Evolutionary conservation across 2,888 invertebrate species (phyloP), one percentile per base, ranked within the genome.

Genomic region (Thymelicus acteon): DNA sequence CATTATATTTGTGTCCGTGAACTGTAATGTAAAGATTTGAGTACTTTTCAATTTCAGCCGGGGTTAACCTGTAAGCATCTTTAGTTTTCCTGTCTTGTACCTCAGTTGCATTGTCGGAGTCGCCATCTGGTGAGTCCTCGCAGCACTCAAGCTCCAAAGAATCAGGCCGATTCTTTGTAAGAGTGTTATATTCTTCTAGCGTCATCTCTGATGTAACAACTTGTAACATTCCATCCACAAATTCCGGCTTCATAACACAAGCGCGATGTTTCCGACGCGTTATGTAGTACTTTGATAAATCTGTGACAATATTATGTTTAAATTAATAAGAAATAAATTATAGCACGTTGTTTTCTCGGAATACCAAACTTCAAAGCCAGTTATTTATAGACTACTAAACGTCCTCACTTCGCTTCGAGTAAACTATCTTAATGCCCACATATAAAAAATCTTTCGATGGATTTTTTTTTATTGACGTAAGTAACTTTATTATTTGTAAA

Each of bases 11-110:
- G 57, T 75, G 74, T 0, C 81, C 86, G 37, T 75, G 68, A 1
- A 86, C 71, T 4, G 72, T 76, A 1, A 87, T 74, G 73, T 76
- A 82, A 73, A 79, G 79, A 47, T 82, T 76, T 0, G 85, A 80
- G 75, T 85, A 88, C 64, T 82, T 80, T 63, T 87, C 81, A 48
- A 88, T 81, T 72, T 88, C 87, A 0, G 76, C 72, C 4, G 82
- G 76, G 5, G 84, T 82, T 6, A 87, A 77, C 73, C 78, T 82
- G 31, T 77, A 80, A 0, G 70, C 63, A 40, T 75, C 72, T 68
- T 73, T 75, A 49, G 71, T 73, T 68, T 69, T 74, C 52, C 54
- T 60, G 1, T 67, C 44, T 6, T 72, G 67, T 15, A 54, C 48
- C 12, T 70, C 58, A 19, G 72, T 74, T 19, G 78, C 80, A 1